Evolutionary conservation across 1,140 invertebrate genomes (phyloP), one percentile per base, ranked within the genome.

Genomic region (Tetramorium simillimum): DNA sequence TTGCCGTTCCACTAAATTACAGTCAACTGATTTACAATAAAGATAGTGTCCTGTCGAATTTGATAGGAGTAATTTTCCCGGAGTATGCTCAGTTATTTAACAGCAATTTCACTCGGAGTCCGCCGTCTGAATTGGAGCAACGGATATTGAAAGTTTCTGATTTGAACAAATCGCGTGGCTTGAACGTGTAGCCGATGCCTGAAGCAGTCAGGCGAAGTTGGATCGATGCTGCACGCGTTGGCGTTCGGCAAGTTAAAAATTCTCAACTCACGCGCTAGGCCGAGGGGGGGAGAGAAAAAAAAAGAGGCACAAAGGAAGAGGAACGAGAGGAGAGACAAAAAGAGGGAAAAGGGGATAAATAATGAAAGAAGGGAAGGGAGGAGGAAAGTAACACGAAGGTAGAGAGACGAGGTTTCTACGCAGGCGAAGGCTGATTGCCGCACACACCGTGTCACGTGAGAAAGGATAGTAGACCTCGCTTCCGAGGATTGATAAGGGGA

Each of bases 91-190:
- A 56, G 18, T 77, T 85, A 85, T 78, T 85, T 85, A 85, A 78
- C 43, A 65, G 46, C 37, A 85, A 85, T 85, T 85, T 85, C 58
- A 49, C 18, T 24, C 33, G 21, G 21, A 56, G 75, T 70, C 60
- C 21, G 51, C 14, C 28, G n/a, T 24, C 28, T 58, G 56, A 89
- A 89, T 86, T 73, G 72, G 18, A 43, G 18, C 72, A 56, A 85
- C 37, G 72, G 76, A 86, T 78, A 76, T 81, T 73, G 60, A 86
- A 87, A 90, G 60, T 89, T 88, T 77, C 77, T 51, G 89, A 87
- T 89, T 90, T 53, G 65, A 87, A 87, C 85, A 73, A 90, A 89
- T 90, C 86, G 85, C 56, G 73, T 62, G 86, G 72, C 80, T 78
- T 46, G 58, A 63, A 75, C 85, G 88, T 80, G 88, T 87, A 76